Percentiles rank a stretch among this genome's conserved stretches.
Evolutionary conservation across 2,888 invertebrate genomes (phyloP).

Genomic region (Azorinus chamasolen): DNA sequence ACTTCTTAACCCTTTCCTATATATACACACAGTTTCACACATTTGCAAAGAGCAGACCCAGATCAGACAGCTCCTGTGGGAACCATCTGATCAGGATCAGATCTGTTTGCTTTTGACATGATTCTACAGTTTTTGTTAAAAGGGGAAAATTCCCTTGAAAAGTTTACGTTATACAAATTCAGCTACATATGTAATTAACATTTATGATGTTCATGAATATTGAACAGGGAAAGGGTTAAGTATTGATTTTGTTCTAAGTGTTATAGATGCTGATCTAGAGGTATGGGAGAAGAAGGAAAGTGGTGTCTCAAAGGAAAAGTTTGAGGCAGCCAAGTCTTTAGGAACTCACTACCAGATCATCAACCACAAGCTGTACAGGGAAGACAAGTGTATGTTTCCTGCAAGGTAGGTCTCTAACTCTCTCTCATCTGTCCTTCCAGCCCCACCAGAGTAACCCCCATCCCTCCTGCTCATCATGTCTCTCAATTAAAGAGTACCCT

Average conservation of each 20-base stretch:
- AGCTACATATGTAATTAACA: too few species aligned
- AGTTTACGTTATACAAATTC: too few species aligned
- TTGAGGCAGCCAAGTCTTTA: conserved; percentile 89
- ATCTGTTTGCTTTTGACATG: too few species aligned
- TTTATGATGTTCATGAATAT: too few species aligned
- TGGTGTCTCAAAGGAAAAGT: conserved; percentile 91
- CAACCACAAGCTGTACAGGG: conserved; percentile 92
- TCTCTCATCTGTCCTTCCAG: neutral
- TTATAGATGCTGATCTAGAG: conserved; percentile 91
- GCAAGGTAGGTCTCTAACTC: conserved; percentile 56
- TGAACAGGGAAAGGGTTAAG: too few species aligned
- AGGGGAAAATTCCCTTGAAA: too few species aligned
- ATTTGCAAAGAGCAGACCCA: neutral
- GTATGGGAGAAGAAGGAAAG: conserved; percentile 88
- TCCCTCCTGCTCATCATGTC: too few species aligned
- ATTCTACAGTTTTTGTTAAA: too few species aligned
- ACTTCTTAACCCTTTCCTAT: too few species aligned
- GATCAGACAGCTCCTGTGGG: neutral
- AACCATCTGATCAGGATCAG: neutral
- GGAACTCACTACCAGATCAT: conserved; percentile 94
- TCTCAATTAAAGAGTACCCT: too few species aligned
- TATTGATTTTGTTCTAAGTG: conserved; percentile 82
- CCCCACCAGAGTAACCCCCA: neutral
- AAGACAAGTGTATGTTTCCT: conserved; percentile 96
- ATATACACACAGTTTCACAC: too few species aligned